phyloP scores from a whole-genome alignment of 2,113 vertebrate genomes.

The Lophius piscatorius region DNA sequence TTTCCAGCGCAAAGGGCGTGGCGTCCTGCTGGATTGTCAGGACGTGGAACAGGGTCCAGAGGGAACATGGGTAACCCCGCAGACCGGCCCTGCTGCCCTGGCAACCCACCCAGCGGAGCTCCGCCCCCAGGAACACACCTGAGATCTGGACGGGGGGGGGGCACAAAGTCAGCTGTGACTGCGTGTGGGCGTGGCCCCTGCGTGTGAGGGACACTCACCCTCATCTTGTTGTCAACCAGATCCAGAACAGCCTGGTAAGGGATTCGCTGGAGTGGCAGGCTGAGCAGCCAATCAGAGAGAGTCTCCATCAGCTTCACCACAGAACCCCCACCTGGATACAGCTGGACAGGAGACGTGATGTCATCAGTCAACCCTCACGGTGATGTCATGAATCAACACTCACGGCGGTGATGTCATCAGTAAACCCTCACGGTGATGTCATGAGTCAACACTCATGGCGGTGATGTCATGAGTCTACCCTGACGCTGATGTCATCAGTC shows the following conservation, averaged over 20 bases:
- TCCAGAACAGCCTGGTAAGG: constrained; percentile 93
- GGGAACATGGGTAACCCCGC: constrained; percentile 91
- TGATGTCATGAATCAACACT: too few relatives aligned
- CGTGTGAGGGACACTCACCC: constrained; percentile 76
- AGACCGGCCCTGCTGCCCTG: constrained; percentile 88
- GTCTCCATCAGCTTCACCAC: constrained; percentile 92
- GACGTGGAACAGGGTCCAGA: constrained; percentile 94
- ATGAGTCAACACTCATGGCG: too few relatives aligned
- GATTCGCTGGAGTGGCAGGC: constrained; percentile 90
- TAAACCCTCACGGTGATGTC: too few relatives aligned
- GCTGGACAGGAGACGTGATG: constrained; percentile 65
- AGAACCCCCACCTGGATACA: constrained; percentile 88
- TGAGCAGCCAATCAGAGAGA: constrained; percentile 92
- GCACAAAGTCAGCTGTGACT: constrained; percentile 17
- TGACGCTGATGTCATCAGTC: too few relatives aligned
- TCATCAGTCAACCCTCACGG: too few relatives aligned
- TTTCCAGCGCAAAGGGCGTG: constrained; percentile 79
- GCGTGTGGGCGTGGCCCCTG: background rate
- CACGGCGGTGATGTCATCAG: too few relatives aligned
- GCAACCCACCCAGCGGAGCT: constrained; percentile 88
- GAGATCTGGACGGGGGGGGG: constrained; percentile 83
- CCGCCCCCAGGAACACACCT: constrained; percentile 86
- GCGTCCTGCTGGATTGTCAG: constrained; percentile 84
- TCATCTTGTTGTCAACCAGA: constrained; percentile 97
- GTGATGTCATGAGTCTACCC: too few relatives aligned